These are phyloP conservation scores for Rhynchophorus ferrugineus DNA, from an alignment of 1,140 invertebrate genomes.

Conservation along the genomic window DNA sequence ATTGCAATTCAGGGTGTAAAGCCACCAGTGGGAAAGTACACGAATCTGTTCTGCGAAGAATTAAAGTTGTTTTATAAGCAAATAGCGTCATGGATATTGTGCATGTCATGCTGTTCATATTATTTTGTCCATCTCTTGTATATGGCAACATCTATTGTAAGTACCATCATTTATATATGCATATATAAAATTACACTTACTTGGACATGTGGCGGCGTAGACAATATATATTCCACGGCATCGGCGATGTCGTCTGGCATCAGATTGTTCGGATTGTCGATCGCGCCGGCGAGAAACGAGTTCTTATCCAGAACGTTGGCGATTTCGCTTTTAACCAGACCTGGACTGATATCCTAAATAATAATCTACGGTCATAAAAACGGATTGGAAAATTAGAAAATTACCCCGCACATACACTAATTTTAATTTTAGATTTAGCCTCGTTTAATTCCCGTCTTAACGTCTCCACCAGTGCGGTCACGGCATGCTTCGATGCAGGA, in stretches of 20 bases:
- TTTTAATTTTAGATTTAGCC: conserved; percentile 36
- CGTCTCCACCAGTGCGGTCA: conserved; percentile 46
- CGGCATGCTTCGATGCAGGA: conserved; percentile 48
- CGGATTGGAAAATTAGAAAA: background rate
- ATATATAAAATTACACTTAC: conserved; percentile 40
- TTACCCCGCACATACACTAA: conserved; percentile 38
- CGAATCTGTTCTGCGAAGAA: no score
- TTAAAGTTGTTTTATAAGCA: no score
- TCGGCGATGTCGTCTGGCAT: conserved; percentile 47
- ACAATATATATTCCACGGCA: conserved; percentile 50
- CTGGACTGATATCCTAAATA: conserved; percentile 25
- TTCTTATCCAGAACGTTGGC: background rate
- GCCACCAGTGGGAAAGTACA: no score
- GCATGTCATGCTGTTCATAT: no score
- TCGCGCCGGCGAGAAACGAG: background rate
- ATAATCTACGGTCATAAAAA: background rate
- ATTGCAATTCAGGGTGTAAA: no score
- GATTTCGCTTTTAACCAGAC: conserved; percentile 10
- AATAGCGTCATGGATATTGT: no score
- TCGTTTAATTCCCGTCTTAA: conserved; percentile 45
- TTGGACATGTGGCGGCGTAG: conserved; percentile 53
- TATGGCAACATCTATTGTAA: no score
- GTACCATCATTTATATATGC: no score
- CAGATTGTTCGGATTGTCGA: conserved; percentile 1
- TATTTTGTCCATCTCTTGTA: no score